Evolutionary conservation across 2,113 vertebrate genomes (phyloP).

Genomic region (Poecilia latipinna): DNA sequence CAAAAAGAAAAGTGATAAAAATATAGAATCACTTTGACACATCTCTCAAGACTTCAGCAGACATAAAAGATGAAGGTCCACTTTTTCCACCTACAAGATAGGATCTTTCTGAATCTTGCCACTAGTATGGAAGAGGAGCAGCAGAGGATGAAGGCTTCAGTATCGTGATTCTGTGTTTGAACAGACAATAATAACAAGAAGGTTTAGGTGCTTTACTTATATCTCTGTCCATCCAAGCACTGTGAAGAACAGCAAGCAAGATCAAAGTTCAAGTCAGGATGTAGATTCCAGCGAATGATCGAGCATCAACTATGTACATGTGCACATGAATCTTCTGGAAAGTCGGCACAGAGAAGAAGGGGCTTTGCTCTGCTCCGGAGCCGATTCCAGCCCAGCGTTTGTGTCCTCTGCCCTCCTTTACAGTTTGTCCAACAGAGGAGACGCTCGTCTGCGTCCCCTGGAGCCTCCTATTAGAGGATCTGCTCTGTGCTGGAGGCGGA

Average conservation of each 20-base stretch:
- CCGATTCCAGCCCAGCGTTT: background rate
- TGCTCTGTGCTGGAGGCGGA: constrained; percentile 94
- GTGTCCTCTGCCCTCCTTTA: constrained; percentile 6
- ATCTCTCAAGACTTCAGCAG: background rate
- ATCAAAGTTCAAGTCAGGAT: constrained; percentile 7
- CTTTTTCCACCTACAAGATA: background rate
- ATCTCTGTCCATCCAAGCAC: constrained; percentile 20
- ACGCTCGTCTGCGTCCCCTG: constrained; percentile 2
- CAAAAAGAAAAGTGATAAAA: background rate
- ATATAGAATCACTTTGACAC: background rate
- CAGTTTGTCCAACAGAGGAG: constrained; percentile 17
- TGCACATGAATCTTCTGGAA: constrained; percentile 29
- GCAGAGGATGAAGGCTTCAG: background rate
- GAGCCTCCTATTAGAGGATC: constrained; percentile 80
- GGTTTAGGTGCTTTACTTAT: constrained; percentile 12
- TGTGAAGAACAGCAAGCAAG: constrained; percentile 1
- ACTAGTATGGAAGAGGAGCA: background rate
- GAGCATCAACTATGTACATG: constrained; percentile 13
- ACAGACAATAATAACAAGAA: constrained; percentile 1
- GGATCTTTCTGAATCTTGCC: constrained; percentile 5
- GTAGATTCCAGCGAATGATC: constrained; percentile 8
- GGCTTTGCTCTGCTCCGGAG: constrained; percentile 1
- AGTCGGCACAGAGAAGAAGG: constrained; percentile 18
- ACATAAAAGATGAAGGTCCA: background rate
- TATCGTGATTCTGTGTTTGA: background rate